Percentiles rank a stretch among this genome's conserved stretches.
These are phyloP conservation scores for Thamnophis elegans DNA, from an alignment of 2,797 vertebrate genomes.

Conservation along the genomic window DNA sequence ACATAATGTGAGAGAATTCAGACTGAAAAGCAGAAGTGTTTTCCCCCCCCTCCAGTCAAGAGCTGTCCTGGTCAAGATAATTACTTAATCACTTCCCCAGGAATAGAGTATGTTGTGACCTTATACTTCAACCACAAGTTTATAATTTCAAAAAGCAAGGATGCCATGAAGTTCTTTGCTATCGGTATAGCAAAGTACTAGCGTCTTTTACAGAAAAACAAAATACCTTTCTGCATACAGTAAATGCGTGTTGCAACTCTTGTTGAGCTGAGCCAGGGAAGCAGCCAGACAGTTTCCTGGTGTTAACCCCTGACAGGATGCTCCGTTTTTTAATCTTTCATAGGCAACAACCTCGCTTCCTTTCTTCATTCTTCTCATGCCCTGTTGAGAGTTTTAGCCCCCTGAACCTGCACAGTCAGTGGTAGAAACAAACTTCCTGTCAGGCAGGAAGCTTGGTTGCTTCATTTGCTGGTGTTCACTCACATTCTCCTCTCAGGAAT, in stretches of 20 bases:
- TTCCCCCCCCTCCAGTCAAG: neutral
- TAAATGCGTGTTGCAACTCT: neutral
- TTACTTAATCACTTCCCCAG: neutral
- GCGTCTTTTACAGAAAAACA: neutral
- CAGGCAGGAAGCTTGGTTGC: conserved; percentile 11
- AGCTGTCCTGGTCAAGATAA: neutral
- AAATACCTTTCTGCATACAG: neutral
- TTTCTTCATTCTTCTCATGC: neutral
- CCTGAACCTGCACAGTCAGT: neutral
- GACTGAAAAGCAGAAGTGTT: neutral
- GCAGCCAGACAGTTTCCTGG: neutral
- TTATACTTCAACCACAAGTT: neutral
- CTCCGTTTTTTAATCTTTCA: neutral
- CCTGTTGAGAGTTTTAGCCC: neutral
- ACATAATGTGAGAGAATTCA: neutral
- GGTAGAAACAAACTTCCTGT: conserved; percentile 10
- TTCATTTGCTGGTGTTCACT: neutral
- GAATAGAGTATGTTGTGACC: neutral
- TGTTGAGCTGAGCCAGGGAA: neutral
- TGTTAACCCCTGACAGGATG: neutral
- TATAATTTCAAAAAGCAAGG: neutral
- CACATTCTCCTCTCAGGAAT: neutral
- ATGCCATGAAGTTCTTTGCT: neutral
- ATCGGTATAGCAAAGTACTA: neutral
- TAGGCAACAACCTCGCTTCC: neutral